Evolutionary conservation across 2,888 invertebrate species (phyloP), one percentile per base, ranked within the genome.

Genomic region (Xestia c-nigrum): DNA sequence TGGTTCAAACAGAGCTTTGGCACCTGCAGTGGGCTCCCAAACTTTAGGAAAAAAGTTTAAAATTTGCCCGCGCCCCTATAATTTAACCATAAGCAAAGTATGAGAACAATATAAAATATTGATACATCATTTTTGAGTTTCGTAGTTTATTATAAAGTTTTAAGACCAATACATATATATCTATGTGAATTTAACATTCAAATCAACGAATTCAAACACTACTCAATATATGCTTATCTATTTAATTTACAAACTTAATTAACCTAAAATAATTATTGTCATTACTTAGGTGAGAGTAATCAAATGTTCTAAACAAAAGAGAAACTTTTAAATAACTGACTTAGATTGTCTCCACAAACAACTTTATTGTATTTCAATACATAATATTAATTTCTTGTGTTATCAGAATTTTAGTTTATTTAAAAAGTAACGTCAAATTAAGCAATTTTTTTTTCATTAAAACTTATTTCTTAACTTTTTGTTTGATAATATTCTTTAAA

Each of bases 401-500:
- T 21, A 38, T 16, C 3, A 9, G 6, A 38, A 50, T 38, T 38
- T 38, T 21, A 14, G 24, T 50, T 65, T 24, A 21, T n/a, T 16
- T 0, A 55, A 50, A 64, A 43, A 50, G n/a, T 55, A 9, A n/a
- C 3, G 2, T 43, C 21, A 59, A 57, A 65, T 21, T 0, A 31
- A 63, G 46, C 19, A 57, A 24, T 46, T 31, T 43, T 73, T 64
- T 72, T 19, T 12, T 74, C 3, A 59, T 46, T 21, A 46, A 71
- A 78, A 78, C 38, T 63, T 71, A 38, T 31, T 67, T 78, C 16
- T 46, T 57, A 78, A 81, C 57, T 79, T 71, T 67, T 82, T 46
- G 9, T n/a, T 71, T 38, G 6, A 43, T 61, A 40, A 12, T 57
- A 63, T 43, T 72, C 12, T 85, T 72, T 21, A 3, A 24, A 68